These are phyloP conservation scores for Athene noctua DNA, from an alignment of 2,113 vertebrate species.

Conservation along the genomic window DNA sequence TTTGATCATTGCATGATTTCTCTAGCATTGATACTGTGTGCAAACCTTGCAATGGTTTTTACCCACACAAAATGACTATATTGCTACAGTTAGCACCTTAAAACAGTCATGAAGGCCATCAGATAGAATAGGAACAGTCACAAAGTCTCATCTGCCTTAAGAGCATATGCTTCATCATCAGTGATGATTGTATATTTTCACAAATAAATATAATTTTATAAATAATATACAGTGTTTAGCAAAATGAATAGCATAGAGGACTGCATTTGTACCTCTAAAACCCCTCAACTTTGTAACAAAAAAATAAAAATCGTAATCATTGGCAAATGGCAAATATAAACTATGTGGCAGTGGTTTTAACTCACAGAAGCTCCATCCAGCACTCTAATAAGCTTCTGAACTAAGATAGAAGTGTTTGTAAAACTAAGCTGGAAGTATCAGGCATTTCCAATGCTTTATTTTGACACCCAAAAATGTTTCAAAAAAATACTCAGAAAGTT, in stretches of 20 bases:
- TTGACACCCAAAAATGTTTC: neutral
- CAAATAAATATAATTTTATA: neutral
- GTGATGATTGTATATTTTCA: neutral
- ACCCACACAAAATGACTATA: neutral
- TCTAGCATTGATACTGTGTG: neutral
- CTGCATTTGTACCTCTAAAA: neutral
- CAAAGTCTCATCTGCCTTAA: neutral
- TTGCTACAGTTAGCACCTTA: neutral
- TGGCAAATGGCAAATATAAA: neutral
- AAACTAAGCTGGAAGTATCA: neutral
- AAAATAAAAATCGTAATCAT: neutral
- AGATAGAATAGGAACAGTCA: neutral
- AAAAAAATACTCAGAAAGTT: neutral
- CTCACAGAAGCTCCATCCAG: neutral
- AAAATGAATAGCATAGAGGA: neutral
- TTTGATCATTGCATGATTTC: neutral
- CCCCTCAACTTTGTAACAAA: fast-evolving
- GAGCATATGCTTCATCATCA: neutral
- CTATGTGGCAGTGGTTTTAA: neutral
- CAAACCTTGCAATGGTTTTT: neutral
- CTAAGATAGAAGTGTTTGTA: neutral
- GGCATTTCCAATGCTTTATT: neutral
- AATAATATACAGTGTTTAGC: neutral
- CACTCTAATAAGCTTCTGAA: neutral
- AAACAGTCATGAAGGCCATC: neutral